Conservation (phyloP, 2,113 vertebrate genomes). For the Crotalus viridis region DNA sequence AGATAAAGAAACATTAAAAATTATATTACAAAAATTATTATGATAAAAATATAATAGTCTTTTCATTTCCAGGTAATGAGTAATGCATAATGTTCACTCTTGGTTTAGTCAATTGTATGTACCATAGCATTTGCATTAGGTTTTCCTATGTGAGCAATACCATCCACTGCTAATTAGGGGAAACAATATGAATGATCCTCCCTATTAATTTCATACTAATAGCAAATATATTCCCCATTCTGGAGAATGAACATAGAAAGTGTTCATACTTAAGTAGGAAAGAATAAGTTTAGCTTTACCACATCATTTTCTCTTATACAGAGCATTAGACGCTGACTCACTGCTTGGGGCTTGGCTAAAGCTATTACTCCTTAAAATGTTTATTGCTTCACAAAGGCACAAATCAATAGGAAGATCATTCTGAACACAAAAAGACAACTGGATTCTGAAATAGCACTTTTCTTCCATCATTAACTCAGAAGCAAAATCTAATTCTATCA, state of each 20-base stretch:
- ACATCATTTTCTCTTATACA: background rate
- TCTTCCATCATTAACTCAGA: background rate
- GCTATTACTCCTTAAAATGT: conserved; percentile 14
- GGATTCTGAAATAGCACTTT: background rate
- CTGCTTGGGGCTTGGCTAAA: conserved; percentile 3
- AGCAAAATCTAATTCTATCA: background rate
- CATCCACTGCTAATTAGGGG: background rate
- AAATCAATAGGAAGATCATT: conserved; percentile 1
- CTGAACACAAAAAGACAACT: background rate
- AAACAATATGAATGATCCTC: background rate
- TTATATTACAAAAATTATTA: background rate
- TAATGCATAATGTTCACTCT: background rate
- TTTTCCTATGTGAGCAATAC: background rate
- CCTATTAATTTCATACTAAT: background rate
- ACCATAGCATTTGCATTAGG: background rate
- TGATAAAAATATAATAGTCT: background rate
- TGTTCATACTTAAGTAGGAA: background rate
- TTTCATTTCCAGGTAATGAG: background rate
- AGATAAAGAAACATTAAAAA: background rate
- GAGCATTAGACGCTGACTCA: background rate
- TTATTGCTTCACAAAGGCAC: background rate
- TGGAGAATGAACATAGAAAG: background rate
- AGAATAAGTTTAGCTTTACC: background rate
- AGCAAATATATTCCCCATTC: background rate
- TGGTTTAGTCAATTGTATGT: background rate